Conservation (phyloP, 2,797 vertebrate species). For the Rhynchotus rufescens region DNA sequence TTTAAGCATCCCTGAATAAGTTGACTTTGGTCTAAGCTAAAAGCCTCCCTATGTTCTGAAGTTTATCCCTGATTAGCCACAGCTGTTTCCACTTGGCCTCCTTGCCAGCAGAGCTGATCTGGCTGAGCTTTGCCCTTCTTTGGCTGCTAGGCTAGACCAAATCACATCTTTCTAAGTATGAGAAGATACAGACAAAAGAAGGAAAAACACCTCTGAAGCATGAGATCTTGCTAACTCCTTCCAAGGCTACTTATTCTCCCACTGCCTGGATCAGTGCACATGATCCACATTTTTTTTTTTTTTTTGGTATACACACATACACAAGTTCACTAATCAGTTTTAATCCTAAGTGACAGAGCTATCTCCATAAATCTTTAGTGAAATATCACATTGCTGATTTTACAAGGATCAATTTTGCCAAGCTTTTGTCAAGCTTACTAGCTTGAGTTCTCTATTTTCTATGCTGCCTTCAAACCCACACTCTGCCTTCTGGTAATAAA, state of each 20-base stretch:
- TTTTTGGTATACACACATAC: neutral
- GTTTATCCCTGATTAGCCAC: neutral
- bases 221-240: neutral
- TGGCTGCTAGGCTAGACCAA: neutral
- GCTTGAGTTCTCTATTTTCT: neutral
- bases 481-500: neutral
- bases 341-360: neutral
- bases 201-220: neutral
- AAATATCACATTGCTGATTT: neutral
- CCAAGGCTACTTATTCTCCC: neutral
- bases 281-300: neutral
- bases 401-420: neutral
- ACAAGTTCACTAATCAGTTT: neutral
- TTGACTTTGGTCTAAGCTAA: neutral
- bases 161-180: neutral
- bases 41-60: neutral
- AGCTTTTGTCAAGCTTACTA: neutral
- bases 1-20: neutral
- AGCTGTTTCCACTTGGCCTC: neutral
- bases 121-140: neutral
- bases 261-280: fast-evolving
- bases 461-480: neutral
- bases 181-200: neutral
- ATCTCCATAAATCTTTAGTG: neutral
- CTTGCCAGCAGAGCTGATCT: neutral